Percentiles rank a stretch among this genome's conserved stretches.
Conservation (phyloP, 64 coral and sea anemone genomes). For the Acropora tenuis region DNA sequence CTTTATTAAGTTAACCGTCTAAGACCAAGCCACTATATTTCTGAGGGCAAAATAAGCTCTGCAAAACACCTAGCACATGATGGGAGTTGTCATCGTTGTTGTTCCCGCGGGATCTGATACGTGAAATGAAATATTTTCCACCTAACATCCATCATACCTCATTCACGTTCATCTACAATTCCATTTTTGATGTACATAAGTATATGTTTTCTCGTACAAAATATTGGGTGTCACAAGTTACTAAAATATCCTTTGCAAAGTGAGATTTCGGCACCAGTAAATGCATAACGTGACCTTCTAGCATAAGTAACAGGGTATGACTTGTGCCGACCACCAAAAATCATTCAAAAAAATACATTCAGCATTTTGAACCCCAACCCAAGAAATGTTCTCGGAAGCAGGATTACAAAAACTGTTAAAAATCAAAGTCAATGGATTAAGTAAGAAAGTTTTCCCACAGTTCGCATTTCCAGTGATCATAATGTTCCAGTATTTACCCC, state of each 20-base stretch:
- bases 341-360: neutral
- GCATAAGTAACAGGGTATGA: constrained; percentile 8
- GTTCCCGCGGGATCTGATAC: constrained; percentile 29
- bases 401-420: neutral
- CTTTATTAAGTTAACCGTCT: constrained; percentile 5
- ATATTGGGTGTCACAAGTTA: constrained; percentile 31
- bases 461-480: neutral
- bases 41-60: constrained; percentile 19
- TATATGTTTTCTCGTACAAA: constrained; percentile 39
- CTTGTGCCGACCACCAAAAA: neutral
- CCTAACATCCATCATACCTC: constrained; percentile 46
- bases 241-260: constrained; percentile 30
- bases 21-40: neutral
- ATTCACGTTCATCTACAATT: constrained; percentile 37
- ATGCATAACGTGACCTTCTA: constrained; percentile 44
- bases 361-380: neutral
- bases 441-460: neutral
- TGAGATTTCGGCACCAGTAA: constrained; percentile 38
- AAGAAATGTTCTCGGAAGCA: neutral
- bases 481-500: neutral
- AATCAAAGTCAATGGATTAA: neutral
- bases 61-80: constrained; percentile 45
- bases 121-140: constrained; percentile 51
- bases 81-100: constrained; percentile 24
- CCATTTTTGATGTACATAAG: constrained; percentile 45